These are phyloP conservation scores for Eretmocerus hayati DNA, from an alignment of 2,888 invertebrate genomes.

Conservation along the genomic window DNA sequence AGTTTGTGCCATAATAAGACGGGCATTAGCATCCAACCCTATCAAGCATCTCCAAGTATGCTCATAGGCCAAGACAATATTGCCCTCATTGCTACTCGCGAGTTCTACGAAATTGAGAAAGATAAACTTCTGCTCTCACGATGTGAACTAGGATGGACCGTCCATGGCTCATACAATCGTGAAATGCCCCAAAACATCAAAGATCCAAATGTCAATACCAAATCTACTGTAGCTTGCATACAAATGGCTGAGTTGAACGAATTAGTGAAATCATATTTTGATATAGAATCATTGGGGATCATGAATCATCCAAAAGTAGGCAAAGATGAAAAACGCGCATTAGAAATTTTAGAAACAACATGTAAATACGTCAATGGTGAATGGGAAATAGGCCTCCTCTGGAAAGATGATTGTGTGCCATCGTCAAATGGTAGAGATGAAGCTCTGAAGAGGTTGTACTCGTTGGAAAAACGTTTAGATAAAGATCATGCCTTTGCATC, in stretches of 20 bases:
- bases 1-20: neutral
- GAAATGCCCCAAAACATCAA: neutral
- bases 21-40: constrained; percentile 2
- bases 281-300: neutral
- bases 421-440: neutral
- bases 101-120: neutral
- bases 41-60: constrained; percentile 1
- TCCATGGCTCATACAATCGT: too few species aligned
- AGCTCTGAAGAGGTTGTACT: neutral
- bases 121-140: neutral
- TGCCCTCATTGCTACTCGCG: neutral
- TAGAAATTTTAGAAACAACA: neutral
- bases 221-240: neutral
- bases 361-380: neutral
- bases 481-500: neutral
- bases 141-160: constrained; percentile 1
- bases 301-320: neutral
- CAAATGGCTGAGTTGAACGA: neutral
- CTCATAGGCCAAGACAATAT: constrained; percentile 11
- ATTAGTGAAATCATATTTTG: neutral
- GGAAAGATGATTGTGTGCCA: neutral
- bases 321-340: neutral
- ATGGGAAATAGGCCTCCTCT: neutral
- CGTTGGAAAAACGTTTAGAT: neutral
- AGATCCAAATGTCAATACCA: neutral